phyloP scores from a whole-genome alignment of 2,797 vertebrate species.

The Coluber constrictor region DNA sequence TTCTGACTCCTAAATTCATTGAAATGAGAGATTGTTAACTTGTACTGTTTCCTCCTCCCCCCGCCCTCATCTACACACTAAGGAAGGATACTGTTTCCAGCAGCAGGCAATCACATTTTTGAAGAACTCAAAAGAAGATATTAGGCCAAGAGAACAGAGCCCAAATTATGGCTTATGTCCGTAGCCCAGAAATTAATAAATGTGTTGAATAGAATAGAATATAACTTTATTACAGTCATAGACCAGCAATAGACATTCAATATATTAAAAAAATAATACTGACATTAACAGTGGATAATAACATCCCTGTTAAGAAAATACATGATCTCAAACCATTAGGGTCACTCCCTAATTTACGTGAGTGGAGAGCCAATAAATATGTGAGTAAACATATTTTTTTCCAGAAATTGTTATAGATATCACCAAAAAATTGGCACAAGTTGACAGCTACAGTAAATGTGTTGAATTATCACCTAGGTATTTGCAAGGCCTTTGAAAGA shows the following conservation, averaged over 20 bases:
- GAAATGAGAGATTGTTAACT: conserved; percentile 26
- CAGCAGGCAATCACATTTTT: not conserved
- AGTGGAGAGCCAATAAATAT: no score
- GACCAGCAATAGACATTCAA: no score
- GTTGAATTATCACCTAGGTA: not conserved
- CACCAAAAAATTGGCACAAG: no score
- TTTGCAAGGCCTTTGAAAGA: not conserved
- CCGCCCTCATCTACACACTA: not conserved
- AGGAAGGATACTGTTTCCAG: not conserved
- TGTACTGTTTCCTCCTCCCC: not conserved
- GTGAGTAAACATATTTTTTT: no score
- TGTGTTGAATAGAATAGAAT: not conserved
- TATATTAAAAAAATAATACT: no score
- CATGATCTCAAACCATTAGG: no score
- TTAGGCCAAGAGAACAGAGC: not conserved
- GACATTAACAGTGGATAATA: no score
- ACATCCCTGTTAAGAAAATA: no score
- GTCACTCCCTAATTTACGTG: no score
- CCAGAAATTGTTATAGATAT: no score
- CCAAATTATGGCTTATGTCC: not conserved
- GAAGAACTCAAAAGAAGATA: not conserved
- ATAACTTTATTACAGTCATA: no score
- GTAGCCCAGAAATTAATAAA: not conserved
- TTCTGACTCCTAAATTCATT: not conserved
- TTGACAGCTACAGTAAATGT: not conserved